Evolutionary conservation across 1,140 invertebrate genomes (phyloP), one percentile per base, ranked within the genome.

Genomic region (Brachionus rotundiformis): DNA sequence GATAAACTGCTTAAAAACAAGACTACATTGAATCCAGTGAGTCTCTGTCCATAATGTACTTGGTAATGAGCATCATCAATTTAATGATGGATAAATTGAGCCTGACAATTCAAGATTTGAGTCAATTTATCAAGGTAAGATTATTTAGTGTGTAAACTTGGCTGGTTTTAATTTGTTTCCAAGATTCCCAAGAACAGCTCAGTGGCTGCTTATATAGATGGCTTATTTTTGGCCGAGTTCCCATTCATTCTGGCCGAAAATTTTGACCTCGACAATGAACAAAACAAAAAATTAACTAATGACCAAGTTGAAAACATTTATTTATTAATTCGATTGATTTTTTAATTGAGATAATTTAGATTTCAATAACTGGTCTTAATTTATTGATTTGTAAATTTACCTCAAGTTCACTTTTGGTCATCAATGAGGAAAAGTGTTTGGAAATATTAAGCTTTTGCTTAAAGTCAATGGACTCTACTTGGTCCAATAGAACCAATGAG

Each of bases 61-160:
- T 41, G 44, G 76, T 79, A 8, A 25, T 79, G 16, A 79, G 19
- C 33, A 79, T 79, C 31, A 7, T 59, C 2, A 59, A 54, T 59
- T 33, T 79, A 11, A 33, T 79, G 47, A 39, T 54, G 29, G 59
- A 79, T 19, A 33, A 79, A 39, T 59, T 79, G 41, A 59, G 47
- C 2, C 31, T 79, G n/a, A 79, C 47, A 10, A 23, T 79, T 25
- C 2, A 54, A 59, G n/a, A 79, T 10, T 33, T 79, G 31, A 19
- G 1, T 31, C 44, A 79, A 63, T 79, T 79, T 63, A 79, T 79
- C 4, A 54, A 54, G 31, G 76, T 79, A 63, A 36, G 19, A 36
- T 36, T 33, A 19, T n/a, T n/a, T n/a, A n/a, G n/a, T n/a, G n/a
- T n/a, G n/a, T n/a, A n/a, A n/a, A n/a, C n/a, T n/a, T n/a, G n/a